Evolutionary conservation across 2,888 invertebrate genomes (phyloP).

Genomic region (Ctena decussata): DNA sequence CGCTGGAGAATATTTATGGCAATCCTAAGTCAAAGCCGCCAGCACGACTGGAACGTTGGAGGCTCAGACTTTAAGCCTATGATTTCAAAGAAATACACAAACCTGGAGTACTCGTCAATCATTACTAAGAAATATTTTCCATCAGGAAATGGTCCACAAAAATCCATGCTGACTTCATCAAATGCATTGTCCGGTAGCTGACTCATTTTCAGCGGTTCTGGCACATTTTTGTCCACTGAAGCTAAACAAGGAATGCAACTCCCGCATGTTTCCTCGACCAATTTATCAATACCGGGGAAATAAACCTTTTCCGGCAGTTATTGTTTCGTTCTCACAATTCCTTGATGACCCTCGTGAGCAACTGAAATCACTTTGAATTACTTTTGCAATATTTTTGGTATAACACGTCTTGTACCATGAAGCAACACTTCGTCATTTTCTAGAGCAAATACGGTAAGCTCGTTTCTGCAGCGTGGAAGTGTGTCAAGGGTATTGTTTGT

Average conservation of each 20-base stretch:
- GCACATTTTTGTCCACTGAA: conserved; percentile 49
- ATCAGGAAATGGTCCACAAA: too few species aligned
- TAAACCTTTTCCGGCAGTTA: conserved; percentile 54
- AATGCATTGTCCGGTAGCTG: too few species aligned
- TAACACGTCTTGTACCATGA: conserved; percentile 17
- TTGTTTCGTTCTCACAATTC: conserved; percentile 64
- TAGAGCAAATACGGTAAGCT: too few species aligned
- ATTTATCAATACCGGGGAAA: conserved; percentile 42
- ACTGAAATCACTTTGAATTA: conserved; percentile 54
- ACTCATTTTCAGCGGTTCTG: too few species aligned
- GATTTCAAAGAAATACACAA: too few species aligned
- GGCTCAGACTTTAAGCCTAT: too few species aligned
- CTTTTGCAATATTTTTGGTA: conserved; percentile 45
- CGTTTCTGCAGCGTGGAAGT: too few species aligned
- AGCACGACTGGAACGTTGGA: too few species aligned
- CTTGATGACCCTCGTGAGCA: conserved; percentile 72
- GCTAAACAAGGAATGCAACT: too few species aligned
- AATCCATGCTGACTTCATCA: conserved; percentile 49
- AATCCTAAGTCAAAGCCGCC: too few species aligned
- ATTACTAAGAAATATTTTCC: conserved; percentile 60
- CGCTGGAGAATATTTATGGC: too few species aligned
- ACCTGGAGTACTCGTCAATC: conserved; percentile 66
- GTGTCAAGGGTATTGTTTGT: not conserved
- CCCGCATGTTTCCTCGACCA: too few species aligned
- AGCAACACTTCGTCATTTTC: conserved; percentile 3